Evolutionary conservation across 2,888 invertebrate species (phyloP).

Genomic region (Scaptomyza tumidula): DNA sequence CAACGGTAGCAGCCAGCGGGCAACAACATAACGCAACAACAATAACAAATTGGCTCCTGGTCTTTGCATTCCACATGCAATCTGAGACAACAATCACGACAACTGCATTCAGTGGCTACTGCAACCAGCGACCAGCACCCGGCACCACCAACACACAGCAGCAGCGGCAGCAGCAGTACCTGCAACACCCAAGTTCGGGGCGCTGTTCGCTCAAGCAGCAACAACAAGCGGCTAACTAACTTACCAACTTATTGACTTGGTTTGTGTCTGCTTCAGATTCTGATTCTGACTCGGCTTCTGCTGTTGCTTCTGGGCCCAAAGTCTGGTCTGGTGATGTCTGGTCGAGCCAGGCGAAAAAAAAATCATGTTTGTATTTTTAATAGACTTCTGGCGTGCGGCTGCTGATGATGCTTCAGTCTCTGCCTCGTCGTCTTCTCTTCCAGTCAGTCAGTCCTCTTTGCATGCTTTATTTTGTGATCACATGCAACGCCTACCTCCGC

Average conservation of each 20-base stretch:
- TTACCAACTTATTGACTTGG: constrained; percentile 62
- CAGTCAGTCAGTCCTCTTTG: background rate
- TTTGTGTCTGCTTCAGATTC: constrained; percentile 36
- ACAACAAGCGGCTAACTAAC: constrained; percentile 54
- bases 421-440: constrained; percentile 7
- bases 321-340: constrained; percentile 66
- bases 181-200: constrained; percentile 63
- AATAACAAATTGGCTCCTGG: constrained; percentile 83
- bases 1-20: constrained; percentile 75
- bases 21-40: constrained; percentile 60
- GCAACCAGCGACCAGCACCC: constrained; percentile 27
- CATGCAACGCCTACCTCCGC: constrained; percentile 40
- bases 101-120: constrained; percentile 71
- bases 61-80: constrained; percentile 82
- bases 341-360: constrained; percentile 23
- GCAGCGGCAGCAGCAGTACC: constrained; percentile 28
- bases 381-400: constrained; percentile 58
- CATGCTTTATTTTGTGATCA: constrained; percentile 48
- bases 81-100: constrained; percentile 79
- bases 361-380: constrained; percentile 70
- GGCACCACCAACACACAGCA: constrained; percentile 23
- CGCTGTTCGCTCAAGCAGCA: constrained; percentile 49
- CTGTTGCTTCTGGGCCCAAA: constrained; percentile 29
- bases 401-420: constrained; percentile 24
- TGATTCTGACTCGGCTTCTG: constrained; percentile 19